These are phyloP conservation scores for Corvus moneduloides DNA, from an alignment of 2,113 vertebrate genomes.

Conservation along the genomic window DNA sequence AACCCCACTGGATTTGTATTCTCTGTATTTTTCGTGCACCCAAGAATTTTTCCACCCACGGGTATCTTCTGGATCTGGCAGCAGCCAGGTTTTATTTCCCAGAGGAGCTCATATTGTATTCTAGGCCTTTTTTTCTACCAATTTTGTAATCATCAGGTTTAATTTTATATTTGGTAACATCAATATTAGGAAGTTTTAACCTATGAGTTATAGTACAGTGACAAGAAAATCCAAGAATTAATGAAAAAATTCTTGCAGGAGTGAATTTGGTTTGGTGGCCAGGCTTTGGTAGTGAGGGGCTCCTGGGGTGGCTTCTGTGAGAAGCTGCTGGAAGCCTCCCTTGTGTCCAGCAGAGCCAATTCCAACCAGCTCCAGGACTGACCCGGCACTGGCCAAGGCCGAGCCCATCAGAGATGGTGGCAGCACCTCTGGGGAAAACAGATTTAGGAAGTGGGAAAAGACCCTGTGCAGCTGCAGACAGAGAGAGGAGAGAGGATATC, in stretches of 20 bases:
- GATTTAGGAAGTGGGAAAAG: not conserved
- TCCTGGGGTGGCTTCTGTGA: not conserved
- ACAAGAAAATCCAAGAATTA: not conserved
- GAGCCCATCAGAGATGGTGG: not conserved
- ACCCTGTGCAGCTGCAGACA: not conserved
- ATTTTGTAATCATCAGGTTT: not conserved
- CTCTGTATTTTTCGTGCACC: not conserved
- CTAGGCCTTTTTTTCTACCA: not conserved
- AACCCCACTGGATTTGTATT: not conserved
- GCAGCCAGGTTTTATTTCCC: not conserved
- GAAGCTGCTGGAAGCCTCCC: not conserved
- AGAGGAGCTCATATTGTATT: not conserved
- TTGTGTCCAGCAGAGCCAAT: not conserved
- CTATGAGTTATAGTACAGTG: fast-evolving
- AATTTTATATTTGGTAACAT: not conserved
- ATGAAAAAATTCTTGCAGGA: not conserved
- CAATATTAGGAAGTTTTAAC: not conserved
- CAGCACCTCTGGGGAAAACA: not conserved
- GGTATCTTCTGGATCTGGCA: not conserved
- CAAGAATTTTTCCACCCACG: not conserved
- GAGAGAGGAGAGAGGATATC: not conserved
- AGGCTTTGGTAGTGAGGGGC: not conserved
- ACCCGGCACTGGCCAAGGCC: not conserved
- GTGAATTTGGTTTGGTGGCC: not conserved
- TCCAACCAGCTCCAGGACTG: not conserved